These are phyloP conservation scores for Sycophila texana DNA, from an alignment of 2,888 invertebrate genomes.

Conservation along the genomic window DNA sequence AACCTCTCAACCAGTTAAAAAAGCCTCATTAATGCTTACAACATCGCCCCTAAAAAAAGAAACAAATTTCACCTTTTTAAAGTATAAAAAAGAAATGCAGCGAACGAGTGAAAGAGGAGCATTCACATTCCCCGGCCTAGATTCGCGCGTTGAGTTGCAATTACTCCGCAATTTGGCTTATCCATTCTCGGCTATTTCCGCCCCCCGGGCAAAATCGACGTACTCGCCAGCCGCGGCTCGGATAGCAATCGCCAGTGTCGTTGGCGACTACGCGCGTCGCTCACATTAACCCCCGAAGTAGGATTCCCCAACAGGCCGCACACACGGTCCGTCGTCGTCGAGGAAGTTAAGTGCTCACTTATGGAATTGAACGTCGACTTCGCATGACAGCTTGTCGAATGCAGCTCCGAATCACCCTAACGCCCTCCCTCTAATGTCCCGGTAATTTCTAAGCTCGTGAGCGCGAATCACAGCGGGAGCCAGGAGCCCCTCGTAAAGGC, in stretches of 20 bases:
- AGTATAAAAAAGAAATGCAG: no score
- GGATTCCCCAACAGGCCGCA: neutral
- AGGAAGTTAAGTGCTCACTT: conserved; percentile 47
- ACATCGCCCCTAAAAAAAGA: neutral
- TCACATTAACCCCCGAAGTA: conserved; percentile 6
- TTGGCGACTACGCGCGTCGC: neutral
- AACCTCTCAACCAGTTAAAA: no score
- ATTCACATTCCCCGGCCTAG: neutral
- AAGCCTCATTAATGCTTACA: no score
- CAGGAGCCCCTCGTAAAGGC: neutral
- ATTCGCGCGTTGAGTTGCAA: conserved; percentile 20
- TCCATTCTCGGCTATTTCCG: conserved; percentile 43
- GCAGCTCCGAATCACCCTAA: neutral
- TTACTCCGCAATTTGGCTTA: conserved; percentile 51
- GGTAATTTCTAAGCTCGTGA: conserved; percentile 23
- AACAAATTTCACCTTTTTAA: neutral
- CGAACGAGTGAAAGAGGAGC: neutral
- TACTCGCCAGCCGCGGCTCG: neutral
- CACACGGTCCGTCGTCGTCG: neutral
- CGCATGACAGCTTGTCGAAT: neutral
- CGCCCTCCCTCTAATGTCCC: conserved; percentile 4
- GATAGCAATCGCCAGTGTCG: neutral
- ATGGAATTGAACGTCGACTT: conserved; percentile 2
- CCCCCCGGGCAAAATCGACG: neutral
- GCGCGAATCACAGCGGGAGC: neutral